Evolutionary conservation across 2,888 invertebrate species (phyloP).

Genomic region (Drosophila sordidula): DNA sequence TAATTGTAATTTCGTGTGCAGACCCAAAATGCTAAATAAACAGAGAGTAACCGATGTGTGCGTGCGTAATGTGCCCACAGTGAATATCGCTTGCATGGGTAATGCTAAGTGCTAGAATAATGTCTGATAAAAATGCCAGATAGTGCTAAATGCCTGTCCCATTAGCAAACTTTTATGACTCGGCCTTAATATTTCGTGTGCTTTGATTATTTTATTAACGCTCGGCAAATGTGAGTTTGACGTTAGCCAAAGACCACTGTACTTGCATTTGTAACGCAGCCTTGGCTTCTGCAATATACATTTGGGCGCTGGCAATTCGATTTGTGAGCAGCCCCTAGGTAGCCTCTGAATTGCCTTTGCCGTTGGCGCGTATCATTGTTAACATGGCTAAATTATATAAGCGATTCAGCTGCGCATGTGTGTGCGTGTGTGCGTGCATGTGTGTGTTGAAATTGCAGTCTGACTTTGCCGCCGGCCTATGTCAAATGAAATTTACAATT

Average conservation of each 20-base stretch:
- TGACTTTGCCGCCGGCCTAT: slow-evolving; percentile 34
- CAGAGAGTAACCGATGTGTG: slow-evolving; percentile 35
- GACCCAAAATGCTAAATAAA: slow-evolving; percentile 57
- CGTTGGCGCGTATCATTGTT: slow-evolving; percentile 57
- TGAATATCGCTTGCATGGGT: slow-evolving; percentile 9
- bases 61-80: slow-evolving; percentile 35
- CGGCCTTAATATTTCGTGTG: too few relatives aligned
- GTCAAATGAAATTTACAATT: slow-evolving; percentile 40
- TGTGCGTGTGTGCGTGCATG: slow-evolving; percentile 4
- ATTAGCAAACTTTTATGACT: too few relatives aligned
- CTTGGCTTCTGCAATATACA: slow-evolving; percentile 55
- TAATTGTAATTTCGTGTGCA: slow-evolving; percentile 72
- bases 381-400: slow-evolving; percentile 67
- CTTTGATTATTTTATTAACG: not conserved
- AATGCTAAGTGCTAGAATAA: not conserved
- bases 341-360: slow-evolving; percentile 7
- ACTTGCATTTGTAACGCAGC: slow-evolving; percentile 46
- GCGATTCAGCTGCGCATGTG: slow-evolving; percentile 18
- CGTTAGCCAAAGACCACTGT: slow-evolving; percentile 25
- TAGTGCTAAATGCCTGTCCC: not conserved
- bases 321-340: slow-evolving; percentile 36
- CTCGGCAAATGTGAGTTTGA: not conserved
- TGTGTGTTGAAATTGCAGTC: slow-evolving; percentile 42
- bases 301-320: slow-evolving; percentile 62
- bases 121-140: not conserved